These are phyloP conservation scores for Atta cephalotes DNA, from an alignment of 1,140 invertebrate genomes.

Conservation along the genomic window DNA sequence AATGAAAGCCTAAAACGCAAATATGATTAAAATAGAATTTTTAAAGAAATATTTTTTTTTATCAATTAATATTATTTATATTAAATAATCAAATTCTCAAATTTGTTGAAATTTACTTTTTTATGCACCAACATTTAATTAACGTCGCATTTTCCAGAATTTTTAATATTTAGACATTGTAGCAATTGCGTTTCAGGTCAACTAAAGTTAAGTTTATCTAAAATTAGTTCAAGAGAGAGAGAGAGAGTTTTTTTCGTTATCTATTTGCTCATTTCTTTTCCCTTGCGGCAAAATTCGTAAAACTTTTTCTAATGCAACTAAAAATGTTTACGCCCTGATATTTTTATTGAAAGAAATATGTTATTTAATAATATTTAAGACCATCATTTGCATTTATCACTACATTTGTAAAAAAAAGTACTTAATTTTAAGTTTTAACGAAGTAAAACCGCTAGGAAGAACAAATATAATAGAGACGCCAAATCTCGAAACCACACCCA, in stretches of 20 bases:
- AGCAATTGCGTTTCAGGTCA: neutral
- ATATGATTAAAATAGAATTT: neutral
- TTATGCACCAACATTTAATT: neutral
- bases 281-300: neutral
- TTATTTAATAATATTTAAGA: neutral
- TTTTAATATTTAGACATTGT: neutral
- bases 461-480: neutral
- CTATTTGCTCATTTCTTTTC: neutral
- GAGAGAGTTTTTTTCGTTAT: neutral
- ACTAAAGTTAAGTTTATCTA: neutral
- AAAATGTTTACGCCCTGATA: neutral
- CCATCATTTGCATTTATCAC: neutral
- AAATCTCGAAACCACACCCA: neutral
- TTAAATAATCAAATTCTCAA: neutral
- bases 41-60: neutral
- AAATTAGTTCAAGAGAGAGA: slow-evolving; percentile 3
- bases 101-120: neutral
- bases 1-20: neutral
- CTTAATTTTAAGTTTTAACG: neutral
- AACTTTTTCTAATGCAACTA: neutral
- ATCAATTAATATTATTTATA: neutral
- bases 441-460: neutral
- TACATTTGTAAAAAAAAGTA: neutral
- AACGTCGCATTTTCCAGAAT: neutral
- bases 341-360: neutral